Base-by-base conservation (phyloP, 2,113 vertebrate genomes). In the Scytalopus superciliaris region DNA sequence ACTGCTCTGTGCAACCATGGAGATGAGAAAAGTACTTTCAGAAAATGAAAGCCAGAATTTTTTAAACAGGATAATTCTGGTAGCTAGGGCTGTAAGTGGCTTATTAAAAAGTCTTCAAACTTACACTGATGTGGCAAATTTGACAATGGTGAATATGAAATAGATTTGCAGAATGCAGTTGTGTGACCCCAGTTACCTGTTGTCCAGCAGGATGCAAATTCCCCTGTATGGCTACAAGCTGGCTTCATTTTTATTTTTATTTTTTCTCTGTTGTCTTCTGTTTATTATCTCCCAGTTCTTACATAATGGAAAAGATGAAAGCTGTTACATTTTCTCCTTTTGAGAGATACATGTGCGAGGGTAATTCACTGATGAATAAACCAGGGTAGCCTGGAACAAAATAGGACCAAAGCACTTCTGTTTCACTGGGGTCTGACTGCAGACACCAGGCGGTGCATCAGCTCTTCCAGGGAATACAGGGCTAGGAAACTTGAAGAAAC, bases 61-160 rank as follows among this genome's bases (percentile, higher is more conserved):
- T 93, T 92, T 40, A 31, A 92, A 81, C 19, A 73, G 60, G 56
- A 44, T 90, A 55, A 86, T 94, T 96, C 73, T 63, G 81, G 76
- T 80, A 78, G 64, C 44, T 87, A 73, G 49, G 17, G 44, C 56
- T 89, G 33, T 64, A 81, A 90, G 64, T 67, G 52, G 37, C 68
- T 57, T 88, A 72, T 74, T 81, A 92, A 96, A 35, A 66, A 93
- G 63, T 67, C 76, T 72, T 76, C 28, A 45, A 91, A 86, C 62
- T 90, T 50, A 24, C 1, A 91, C 31, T 70, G 47, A 78, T 7
- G 3, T 66, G 73, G 44, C 24, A 78, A 77, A 78, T 90, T 56
- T 93, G 73, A 70, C 72, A 81, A 59, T 0, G 1, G 23, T 59
- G 81, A 85, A 55, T 73, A 53, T n/a, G 42, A 85, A 77, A 83